phyloP scores from a whole-genome alignment of 2,797 vertebrate species.

The Bucorvus abyssinicus region DNA sequence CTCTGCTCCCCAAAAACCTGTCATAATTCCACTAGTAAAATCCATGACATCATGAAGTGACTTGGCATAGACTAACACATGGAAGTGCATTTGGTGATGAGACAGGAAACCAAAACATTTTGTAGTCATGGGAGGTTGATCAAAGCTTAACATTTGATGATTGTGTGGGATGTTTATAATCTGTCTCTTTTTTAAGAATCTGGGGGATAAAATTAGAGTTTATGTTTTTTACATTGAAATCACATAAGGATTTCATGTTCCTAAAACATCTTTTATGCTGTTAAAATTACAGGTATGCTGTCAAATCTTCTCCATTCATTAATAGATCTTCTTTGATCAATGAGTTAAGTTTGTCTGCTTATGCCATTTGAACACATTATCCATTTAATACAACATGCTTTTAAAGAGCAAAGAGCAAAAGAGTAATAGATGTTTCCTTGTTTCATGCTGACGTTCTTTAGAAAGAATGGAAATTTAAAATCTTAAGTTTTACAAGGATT shows the following conservation, averaged over 20 bases:
- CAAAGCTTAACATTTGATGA: neutral
- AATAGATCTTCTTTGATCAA: neutral
- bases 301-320: neutral
- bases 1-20: neutral
- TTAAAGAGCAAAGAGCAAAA: neutral
- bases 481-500: neutral
- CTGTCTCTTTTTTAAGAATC: neutral
- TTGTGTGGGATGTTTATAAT: neutral
- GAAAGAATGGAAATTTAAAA: neutral
- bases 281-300: neutral
- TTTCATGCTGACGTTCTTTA: neutral
- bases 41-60: neutral
- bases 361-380: neutral
- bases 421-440: neutral
- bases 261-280: neutral
- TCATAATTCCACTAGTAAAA: neutral
- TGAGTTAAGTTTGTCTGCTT: neutral
- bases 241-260: neutral
- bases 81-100: neutral
- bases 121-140: neutral
- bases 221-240: neutral
- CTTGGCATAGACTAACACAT: neutral
- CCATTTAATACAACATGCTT: neutral
- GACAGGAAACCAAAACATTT: neutral
- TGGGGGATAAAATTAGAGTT: rapidly evolving